phyloP scores from a whole-genome alignment of 2,113 vertebrate genomes.

The Polypterus bichir region DNA sequence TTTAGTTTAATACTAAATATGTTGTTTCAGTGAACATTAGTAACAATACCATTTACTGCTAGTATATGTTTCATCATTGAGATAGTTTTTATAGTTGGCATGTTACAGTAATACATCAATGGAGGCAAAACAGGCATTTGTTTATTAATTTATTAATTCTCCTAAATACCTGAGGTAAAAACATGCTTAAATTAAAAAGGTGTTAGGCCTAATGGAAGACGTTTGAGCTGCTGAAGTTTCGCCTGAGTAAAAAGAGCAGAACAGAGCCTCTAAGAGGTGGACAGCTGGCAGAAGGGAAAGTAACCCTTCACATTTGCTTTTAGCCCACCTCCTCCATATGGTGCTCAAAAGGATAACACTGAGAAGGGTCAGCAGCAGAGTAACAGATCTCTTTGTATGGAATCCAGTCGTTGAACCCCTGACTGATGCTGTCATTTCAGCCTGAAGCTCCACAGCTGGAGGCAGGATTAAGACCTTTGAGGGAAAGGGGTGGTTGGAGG shows the following conservation, averaged over 20 bases:
- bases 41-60: too few relatives aligned
- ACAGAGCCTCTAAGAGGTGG: slow-evolving; percentile 14
- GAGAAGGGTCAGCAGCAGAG: slow-evolving; percentile 31
- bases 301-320: slow-evolving; percentile 24
- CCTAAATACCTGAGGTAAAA: too few relatives aligned
- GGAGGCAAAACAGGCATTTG: too few relatives aligned
- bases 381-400: slow-evolving; percentile 41
- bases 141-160: too few relatives aligned
- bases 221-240: neutral
- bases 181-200: too few relatives aligned
- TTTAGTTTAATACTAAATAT: too few relatives aligned
- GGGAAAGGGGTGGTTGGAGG: neutral
- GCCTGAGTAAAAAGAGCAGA: slow-evolving; percentile 1
- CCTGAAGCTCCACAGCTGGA: slow-evolving; percentile 22
- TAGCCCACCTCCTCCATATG: slow-evolving; percentile 35
- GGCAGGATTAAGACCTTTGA: slow-evolving; percentile 33
- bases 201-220: neutral
- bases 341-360: slow-evolving; percentile 35
- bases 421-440: slow-evolving; percentile 29
- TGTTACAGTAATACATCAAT: too few relatives aligned
- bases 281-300: slow-evolving; percentile 50
- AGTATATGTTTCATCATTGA: too few relatives aligned
- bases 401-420: slow-evolving; percentile 18
- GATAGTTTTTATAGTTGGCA: too few relatives aligned
- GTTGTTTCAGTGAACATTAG: too few relatives aligned